Conservation (phyloP, 2,888 invertebrate species). For the Drosophila histrio region DNA sequence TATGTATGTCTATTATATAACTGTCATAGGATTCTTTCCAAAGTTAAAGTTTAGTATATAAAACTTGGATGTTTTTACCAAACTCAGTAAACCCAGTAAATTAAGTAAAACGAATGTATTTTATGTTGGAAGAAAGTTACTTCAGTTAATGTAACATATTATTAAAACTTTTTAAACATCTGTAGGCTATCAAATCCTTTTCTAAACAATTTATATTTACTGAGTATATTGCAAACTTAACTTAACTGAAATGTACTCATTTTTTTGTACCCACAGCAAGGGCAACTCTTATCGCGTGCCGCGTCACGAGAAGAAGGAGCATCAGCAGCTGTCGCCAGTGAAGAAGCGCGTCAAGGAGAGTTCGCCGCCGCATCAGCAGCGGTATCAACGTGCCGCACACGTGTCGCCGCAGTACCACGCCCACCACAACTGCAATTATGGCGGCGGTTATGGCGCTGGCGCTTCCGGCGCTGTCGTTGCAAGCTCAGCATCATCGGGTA, state of each 20-base stretch:
- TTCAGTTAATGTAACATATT: no score
- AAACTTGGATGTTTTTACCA: no score
- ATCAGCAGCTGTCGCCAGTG: slow-evolving; percentile 96
- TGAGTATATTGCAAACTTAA: background rate
- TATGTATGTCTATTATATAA: no score
- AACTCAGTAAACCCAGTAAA: no score
- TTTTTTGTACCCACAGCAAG: slow-evolving; percentile 66
- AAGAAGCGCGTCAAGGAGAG: slow-evolving; percentile 98
- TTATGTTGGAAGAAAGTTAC: no score
- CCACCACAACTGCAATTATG: slow-evolving; percentile 83
- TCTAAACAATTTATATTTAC: background rate
- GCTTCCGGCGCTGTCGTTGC: slow-evolving; percentile 53
- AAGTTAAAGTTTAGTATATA: no score
- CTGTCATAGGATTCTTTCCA: no score
- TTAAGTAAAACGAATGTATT: no score
- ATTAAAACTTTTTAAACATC: no score
- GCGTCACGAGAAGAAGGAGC: slow-evolving; percentile 90
- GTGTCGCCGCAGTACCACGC: slow-evolving; percentile 84
- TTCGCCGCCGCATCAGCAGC: slow-evolving; percentile 90
- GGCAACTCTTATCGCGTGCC: slow-evolving; percentile 84
- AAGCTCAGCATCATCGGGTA: slow-evolving; percentile 67
- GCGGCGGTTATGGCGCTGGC: slow-evolving; percentile 56
- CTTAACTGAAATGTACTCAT: background rate
- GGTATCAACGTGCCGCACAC: slow-evolving; percentile 83
- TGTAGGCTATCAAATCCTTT: no score